These are phyloP conservation scores for Conger conger DNA, from an alignment of 2,113 vertebrate species.

Conservation along the genomic window DNA sequence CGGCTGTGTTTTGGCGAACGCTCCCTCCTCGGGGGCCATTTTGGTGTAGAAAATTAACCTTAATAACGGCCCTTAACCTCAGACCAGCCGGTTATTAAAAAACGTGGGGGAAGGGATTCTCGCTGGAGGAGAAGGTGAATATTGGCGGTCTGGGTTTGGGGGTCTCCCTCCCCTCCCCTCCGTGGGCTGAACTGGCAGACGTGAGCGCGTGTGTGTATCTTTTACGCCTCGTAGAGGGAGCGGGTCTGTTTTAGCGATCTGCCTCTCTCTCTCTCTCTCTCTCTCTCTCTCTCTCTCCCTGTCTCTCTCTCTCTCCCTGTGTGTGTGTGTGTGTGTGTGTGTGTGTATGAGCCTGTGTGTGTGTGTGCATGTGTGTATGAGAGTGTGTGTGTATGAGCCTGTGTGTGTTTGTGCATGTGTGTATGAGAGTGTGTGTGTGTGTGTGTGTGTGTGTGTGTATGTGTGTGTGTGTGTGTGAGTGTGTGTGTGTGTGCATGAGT, in stretches of 20 bases:
- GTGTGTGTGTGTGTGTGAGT: conserved; percentile 40
- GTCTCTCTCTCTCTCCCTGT: too few species aligned
- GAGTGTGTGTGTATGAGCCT: too few species aligned
- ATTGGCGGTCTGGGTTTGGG: neutral
- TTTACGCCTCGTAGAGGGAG: conserved; percentile 36
- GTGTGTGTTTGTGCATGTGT: too few species aligned
- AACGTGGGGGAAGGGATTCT: neutral
- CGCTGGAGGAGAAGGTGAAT: conserved; percentile 12
- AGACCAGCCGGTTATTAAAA: conserved; percentile 24
- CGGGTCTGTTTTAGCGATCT: conserved; percentile 62
- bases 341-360: too few species aligned
- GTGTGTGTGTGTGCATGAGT: conserved; percentile 29
- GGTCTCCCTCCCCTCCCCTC: conserved; percentile 26
- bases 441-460: conserved; percentile 40
- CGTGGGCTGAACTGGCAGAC: conserved; percentile 45
- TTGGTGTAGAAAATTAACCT: conserved; percentile 57
- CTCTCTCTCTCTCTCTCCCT: neutral
- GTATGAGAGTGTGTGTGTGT: too few species aligned
- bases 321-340: too few species aligned
- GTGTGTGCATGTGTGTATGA: too few species aligned
- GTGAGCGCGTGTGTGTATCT: conserved; percentile 56
- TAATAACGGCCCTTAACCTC: conserved; percentile 54
- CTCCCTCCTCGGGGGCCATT: conserved; percentile 47
- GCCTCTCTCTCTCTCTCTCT: conserved; percentile 7
- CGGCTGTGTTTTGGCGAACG: conserved; percentile 53